A percentile compares a stretch with the other conserved stretches of the same genome.
These are phyloP conservation scores for Drosophila tristis DNA, from an alignment of 1,140 invertebrate species.

Conservation along the genomic window DNA sequence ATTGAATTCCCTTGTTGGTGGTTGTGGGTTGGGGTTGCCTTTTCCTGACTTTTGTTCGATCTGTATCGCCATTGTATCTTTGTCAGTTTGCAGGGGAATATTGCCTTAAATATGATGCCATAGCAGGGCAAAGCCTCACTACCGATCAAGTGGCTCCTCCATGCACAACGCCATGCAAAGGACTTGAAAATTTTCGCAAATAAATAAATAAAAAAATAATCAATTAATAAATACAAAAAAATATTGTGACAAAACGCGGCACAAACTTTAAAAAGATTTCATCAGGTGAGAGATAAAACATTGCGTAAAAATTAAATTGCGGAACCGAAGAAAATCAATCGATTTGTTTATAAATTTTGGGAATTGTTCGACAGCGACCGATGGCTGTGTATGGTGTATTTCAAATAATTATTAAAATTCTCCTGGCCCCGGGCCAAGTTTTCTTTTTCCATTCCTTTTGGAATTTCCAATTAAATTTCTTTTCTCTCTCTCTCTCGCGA, in stretches of 20 bases:
- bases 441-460: constrained; percentile 1
- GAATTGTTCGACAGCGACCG: constrained; percentile 17
- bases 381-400: constrained; percentile 24
- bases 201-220: constrained; percentile 24
- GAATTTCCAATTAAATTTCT: constrained; percentile 36
- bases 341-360: constrained; percentile 42
- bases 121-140: constrained; percentile 50
- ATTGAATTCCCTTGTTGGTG: constrained; percentile 14
- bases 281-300: constrained; percentile 13
- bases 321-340: constrained; percentile 31
- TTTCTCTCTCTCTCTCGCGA: no score
- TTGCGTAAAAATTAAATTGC: constrained; percentile 18
- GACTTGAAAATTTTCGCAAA: constrained; percentile 16
- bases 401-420: constrained; percentile 55
- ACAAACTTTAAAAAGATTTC: constrained; percentile 11
- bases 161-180: constrained; percentile 23
- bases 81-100: constrained; percentile 40
- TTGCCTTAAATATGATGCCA: constrained; percentile 52
- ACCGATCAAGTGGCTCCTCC: constrained; percentile 39
- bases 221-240: constrained; percentile 21
- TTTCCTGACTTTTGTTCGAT: constrained; percentile 58
- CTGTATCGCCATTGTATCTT: constrained; percentile 36
- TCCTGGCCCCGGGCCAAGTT: constrained; percentile 67
- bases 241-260: constrained; percentile 22
- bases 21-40: constrained; percentile 18